These are phyloP conservation scores for Bungarus multicinctus DNA, from an alignment of 2,113 vertebrate genomes.

Conservation along the genomic window DNA sequence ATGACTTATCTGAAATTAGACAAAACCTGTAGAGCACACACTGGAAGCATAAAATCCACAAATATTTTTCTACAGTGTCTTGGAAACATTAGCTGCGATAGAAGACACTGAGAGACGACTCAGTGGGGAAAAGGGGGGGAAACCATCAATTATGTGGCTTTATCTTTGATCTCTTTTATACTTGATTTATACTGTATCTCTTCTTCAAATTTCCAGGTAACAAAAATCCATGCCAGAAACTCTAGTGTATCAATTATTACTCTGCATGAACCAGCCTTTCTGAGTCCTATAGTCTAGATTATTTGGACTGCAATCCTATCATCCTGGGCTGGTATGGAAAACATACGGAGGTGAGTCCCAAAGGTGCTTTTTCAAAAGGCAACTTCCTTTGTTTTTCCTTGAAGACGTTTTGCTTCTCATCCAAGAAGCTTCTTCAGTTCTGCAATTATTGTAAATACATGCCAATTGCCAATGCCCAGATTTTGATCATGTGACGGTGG, in stretches of 20 bases:
- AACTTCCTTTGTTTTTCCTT: neutral
- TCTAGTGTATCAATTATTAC: neutral
- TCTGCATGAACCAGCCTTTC: neutral
- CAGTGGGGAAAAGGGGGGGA: neutral
- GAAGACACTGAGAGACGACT: neutral
- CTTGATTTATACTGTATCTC: neutral
- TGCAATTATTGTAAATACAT: neutral
- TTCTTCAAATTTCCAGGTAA: neutral
- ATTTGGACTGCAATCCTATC: neutral
- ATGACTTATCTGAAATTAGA: conserved; percentile 4
- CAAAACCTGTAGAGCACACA: neutral
- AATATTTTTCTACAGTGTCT: neutral
- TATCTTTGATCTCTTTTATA: neutral
- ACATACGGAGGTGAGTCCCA: neutral
- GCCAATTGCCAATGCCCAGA: neutral
- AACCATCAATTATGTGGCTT: neutral
- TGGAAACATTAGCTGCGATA: neutral
- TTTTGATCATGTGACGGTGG: neutral
- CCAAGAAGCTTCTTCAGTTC: neutral
- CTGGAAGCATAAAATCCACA: neutral
- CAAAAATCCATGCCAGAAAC: neutral
- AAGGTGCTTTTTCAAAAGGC: neutral
- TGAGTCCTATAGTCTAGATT: neutral
- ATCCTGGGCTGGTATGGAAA: neutral
- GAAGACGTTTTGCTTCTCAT: neutral